A percentile compares a stretch with the other conserved stretches of the same genome.
Conservation (phyloP, 92 coral and sea anemone species). For the Ricordea florida region DNA sequence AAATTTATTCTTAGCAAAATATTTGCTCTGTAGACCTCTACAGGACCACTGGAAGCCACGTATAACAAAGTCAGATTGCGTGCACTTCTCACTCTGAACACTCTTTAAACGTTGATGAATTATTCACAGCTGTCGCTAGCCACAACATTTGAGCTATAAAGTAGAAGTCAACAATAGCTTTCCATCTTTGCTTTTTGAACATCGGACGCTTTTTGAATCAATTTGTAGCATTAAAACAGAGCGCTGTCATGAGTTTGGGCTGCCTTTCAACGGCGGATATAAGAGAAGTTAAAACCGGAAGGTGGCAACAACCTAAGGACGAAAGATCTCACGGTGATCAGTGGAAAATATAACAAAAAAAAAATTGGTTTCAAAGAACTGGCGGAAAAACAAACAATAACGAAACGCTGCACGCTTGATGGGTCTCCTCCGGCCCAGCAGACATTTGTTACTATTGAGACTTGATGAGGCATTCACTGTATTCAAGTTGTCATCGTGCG, state of each 20-base stretch:
- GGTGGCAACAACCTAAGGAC: too few relatives aligned
- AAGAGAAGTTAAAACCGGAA: too few relatives aligned
- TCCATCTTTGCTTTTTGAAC: neutral
- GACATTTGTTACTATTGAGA: conserved; percentile 39
- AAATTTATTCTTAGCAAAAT: too few relatives aligned
- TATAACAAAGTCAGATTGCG: conserved; percentile 13
- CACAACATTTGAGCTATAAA: conserved; percentile 11
- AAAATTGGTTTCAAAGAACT: neutral
- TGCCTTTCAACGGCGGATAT: too few relatives aligned
- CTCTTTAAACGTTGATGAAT: conserved; percentile 9
- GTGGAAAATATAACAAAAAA: neutral
- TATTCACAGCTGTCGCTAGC: conserved; percentile 43
- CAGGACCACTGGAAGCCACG: too few relatives aligned
- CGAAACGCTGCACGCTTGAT: neutral
- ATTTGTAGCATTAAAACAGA: too few relatives aligned
- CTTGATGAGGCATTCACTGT: conserved; percentile 32
- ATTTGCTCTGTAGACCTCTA: too few relatives aligned
- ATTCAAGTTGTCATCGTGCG: conserved; percentile 44
- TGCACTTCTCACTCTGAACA: neutral
- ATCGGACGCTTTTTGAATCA: too few relatives aligned
- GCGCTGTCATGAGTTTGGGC: too few relatives aligned
- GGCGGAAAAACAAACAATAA: neutral
- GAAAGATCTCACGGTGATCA: too few relatives aligned
- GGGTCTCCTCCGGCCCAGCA: conserved; percentile 10
- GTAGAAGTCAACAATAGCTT: conserved; percentile 12